These are phyloP conservation scores for Lepidurus arcticus DNA, from an alignment of 1,140 invertebrate genomes.

Conservation along the genomic window DNA sequence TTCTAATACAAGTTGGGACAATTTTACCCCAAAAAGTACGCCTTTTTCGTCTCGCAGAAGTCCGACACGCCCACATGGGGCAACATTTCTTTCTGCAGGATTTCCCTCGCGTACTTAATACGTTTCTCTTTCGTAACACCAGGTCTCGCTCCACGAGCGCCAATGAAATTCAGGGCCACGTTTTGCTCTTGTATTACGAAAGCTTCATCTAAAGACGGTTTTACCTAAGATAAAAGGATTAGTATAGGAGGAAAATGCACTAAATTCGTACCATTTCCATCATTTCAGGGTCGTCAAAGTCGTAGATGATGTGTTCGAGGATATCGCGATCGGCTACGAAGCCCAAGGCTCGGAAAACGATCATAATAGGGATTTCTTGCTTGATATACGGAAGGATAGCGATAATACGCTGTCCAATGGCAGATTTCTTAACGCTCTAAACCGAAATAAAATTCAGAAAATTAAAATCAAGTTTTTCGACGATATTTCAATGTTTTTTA, in stretches of 20 bases:
- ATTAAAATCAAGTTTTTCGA: slow-evolving; percentile 31
- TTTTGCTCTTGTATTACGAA: slow-evolving; percentile 99
- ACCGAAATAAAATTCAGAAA: slow-evolving; percentile 29
- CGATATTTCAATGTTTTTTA: slow-evolving; percentile 37
- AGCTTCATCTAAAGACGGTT: slow-evolving; percentile 96
- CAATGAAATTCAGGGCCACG: slow-evolving; percentile 97
- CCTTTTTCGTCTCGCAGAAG: slow-evolving; percentile 99
- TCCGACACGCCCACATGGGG: slow-evolving; percentile 98
- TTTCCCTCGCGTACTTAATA: slow-evolving; percentile 98
- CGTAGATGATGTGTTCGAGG: slow-evolving; percentile 97
- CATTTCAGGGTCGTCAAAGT: slow-evolving; percentile 99
- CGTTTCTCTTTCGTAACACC: slow-evolving; percentile 98
- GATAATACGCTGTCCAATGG: slow-evolving; percentile 96
- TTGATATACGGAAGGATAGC: slow-evolving; percentile 97
- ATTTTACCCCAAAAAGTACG: slow-evolving; percentile 79
- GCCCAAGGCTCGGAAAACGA: slow-evolving; percentile 92
- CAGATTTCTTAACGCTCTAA: slow-evolving; percentile 89
- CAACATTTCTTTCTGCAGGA: slow-evolving; percentile 98
- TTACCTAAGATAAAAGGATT: slow-evolving; percentile 47
- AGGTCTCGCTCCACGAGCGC: slow-evolving; percentile 87
- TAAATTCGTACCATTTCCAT: slow-evolving; percentile 83
- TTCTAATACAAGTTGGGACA: slow-evolving; percentile 36
- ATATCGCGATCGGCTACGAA: slow-evolving; percentile 99
- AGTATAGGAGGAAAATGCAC: slow-evolving; percentile 37
- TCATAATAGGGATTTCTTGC: slow-evolving; percentile 99